Conservation (phyloP, 1,140 invertebrate genomes). For the Druon quercuslanigerum region DNA sequence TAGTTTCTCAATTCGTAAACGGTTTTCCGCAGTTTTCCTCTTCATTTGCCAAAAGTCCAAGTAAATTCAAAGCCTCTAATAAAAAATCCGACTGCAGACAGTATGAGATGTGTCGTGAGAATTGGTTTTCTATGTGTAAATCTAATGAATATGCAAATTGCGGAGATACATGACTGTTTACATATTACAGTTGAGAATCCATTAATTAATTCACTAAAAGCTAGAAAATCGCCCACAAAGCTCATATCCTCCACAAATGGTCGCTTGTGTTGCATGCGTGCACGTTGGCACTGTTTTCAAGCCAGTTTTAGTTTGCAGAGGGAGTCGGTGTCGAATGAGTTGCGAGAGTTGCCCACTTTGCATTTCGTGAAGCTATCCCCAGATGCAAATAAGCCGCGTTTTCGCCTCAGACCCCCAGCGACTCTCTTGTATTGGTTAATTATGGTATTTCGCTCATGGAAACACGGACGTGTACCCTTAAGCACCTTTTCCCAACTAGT, state of each 20-base stretch:
- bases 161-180: too few species aligned
- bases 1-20: not conserved
- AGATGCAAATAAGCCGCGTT: constrained; percentile 42
- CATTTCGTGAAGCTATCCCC: constrained; percentile 27
- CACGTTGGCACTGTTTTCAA: not conserved
- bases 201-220: too few species aligned
- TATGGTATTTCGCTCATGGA: constrained; percentile 42
- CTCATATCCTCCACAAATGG: too few species aligned
- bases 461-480: constrained; percentile 1
- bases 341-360: constrained; percentile 30
- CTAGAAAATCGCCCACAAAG: too few species aligned
- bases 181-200: too few species aligned
- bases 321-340: constrained; percentile 23
- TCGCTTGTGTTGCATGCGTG: not conserved
- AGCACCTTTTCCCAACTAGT: constrained; percentile 7
- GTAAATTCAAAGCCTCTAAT: too few species aligned
- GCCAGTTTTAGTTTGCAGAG: not conserved
- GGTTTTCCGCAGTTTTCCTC: too few species aligned
- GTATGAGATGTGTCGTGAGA: too few species aligned
- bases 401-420: not conserved
- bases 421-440: constrained; percentile 44
- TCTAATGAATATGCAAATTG: too few species aligned
- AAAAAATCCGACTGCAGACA: too few species aligned
- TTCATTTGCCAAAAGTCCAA: too few species aligned
- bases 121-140: too few species aligned